Conservation (phyloP, 2,113 vertebrate species). For the Dipodomys merriami region DNA sequence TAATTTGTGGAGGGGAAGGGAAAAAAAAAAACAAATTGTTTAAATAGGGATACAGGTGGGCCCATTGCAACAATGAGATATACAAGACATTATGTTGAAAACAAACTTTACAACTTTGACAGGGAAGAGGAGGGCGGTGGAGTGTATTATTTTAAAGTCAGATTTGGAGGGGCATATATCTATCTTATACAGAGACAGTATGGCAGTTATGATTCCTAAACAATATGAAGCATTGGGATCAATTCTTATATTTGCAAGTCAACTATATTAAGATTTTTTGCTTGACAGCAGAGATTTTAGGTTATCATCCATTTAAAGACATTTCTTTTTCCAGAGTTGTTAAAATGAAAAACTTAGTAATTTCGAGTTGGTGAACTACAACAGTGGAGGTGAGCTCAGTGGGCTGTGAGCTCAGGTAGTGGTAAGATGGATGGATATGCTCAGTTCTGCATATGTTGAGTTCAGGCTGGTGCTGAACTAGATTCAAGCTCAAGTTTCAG, state of each 20-base stretch:
- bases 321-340: not conserved
- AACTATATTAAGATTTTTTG: not conserved
- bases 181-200: not conserved
- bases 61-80: too few species aligned
- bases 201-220: not conserved
- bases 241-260: not conserved
- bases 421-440: rapidly evolving
- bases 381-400: too few species aligned
- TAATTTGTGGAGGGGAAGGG: too few species aligned
- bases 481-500: not conserved
- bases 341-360: not conserved
- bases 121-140: too few species aligned
- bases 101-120: too few species aligned
- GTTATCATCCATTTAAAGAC: not conserved
- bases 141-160: not conserved
- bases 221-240: not conserved
- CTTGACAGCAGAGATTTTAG: not conserved
- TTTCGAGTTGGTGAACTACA: not conserved
- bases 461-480: not conserved
- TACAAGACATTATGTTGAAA: too few species aligned
- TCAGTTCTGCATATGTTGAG: not conserved
- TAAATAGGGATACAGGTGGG: too few species aligned
- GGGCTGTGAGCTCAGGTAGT: too few species aligned
- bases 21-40: too few species aligned
- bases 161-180: not conserved